Percentiles rank a stretch among this genome's conserved stretches.
Conservation (phyloP, 2,888 invertebrate genomes). For the Leucophora obtusa region DNA sequence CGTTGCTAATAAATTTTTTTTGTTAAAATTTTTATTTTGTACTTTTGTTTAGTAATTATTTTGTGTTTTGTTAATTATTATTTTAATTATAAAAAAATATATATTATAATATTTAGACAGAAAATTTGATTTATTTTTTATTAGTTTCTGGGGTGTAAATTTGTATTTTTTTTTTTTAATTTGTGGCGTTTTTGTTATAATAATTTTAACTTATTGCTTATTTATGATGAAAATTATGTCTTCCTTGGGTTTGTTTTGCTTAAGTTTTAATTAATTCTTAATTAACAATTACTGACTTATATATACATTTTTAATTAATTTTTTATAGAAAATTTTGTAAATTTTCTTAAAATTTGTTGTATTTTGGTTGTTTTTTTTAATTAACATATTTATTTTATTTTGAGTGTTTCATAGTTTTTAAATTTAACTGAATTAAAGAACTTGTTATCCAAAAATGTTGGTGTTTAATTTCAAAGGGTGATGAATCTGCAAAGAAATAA, state of each 20-base stretch:
- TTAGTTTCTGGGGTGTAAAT: conserved; percentile 61
- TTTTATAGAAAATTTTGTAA: conserved; percentile 64
- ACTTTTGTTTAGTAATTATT: conserved; percentile 72
- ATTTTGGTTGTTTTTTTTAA: conserved; percentile 3
- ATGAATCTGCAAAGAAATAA: too few relatives aligned
- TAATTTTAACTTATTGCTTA: conserved; percentile 62
- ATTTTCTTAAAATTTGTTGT: conserved; percentile 52
- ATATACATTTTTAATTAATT: conserved; percentile 57
- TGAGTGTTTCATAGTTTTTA: background rate
- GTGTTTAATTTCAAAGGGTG: background rate
- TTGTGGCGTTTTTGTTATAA: conserved; percentile 61
- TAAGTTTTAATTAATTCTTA: conserved; percentile 66
- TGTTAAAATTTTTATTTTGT: conserved; percentile 72
- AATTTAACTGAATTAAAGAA: background rate
- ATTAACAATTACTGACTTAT: conserved; percentile 56
- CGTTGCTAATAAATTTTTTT: conserved; percentile 65
- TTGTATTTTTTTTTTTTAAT: conserved; percentile 67
- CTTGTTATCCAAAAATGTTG: background rate
- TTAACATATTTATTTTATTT: conserved; percentile 32
- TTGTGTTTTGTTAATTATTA: conserved; percentile 69
- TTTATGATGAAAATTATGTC: conserved; percentile 65
- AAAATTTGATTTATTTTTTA: conserved; percentile 56
- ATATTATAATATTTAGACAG: conserved; percentile 38
- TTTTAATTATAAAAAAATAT: conserved; percentile 64
- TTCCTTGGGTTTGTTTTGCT: conserved; percentile 77